Evolutionary conservation across 2,113 vertebrate genomes (phyloP).

Genomic region (Rattus norvegicus): DNA sequence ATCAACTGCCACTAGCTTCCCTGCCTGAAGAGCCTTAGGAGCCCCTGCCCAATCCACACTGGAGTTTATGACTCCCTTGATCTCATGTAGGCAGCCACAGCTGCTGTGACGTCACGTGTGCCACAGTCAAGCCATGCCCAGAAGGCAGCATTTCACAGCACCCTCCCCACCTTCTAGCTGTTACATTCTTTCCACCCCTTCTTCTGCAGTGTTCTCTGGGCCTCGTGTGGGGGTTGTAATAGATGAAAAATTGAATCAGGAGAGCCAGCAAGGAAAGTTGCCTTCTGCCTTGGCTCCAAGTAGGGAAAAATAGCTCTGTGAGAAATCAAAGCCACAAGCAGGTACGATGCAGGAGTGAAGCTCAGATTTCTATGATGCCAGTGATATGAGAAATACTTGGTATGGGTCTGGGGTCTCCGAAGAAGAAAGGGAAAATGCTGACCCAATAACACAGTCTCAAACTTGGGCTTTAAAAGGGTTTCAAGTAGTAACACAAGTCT

Average conservation of each 20-base stretch:
- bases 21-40: not conserved
- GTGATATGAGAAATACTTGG: not conserved
- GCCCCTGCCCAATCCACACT: not conserved
- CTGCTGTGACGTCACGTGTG: not conserved
- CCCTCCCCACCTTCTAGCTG: no score
- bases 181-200: not conserved
- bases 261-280: not conserved
- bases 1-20: not conserved
- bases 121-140: not conserved
- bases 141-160: not conserved
- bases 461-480: no score
- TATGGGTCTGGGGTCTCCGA: not conserved
- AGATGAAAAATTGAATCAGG: not conserved
- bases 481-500: not conserved
- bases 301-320: not conserved
- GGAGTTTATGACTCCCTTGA: not conserved
- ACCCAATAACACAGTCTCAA: not conserved
- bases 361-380: not conserved
- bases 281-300: not conserved
- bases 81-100: not conserved
- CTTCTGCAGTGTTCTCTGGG: not conserved
- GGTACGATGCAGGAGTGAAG: fast-evolving
- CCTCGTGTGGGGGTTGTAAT: not conserved
- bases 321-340: not conserved
- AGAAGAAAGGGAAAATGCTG: not conserved